These are phyloP conservation scores for Mylabris sibirica DNA, from an alignment of 2,888 invertebrate genomes.

Conservation along the genomic window DNA sequence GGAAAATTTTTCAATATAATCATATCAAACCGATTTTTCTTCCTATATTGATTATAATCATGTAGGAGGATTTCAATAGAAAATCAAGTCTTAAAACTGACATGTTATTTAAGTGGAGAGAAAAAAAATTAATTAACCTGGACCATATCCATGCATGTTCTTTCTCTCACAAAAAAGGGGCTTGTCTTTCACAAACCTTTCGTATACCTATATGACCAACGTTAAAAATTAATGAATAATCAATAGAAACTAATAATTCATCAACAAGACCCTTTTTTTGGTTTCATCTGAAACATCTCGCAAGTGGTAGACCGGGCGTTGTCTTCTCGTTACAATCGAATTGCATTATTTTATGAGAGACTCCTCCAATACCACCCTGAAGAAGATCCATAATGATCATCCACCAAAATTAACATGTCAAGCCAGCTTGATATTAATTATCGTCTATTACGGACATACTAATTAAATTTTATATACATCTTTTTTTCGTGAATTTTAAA, in stretches of 20 bases:
- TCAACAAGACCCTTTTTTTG: neutral
- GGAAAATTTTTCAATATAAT: neutral
- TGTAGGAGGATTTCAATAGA: neutral
- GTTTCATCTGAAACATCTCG: neutral
- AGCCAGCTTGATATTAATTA: neutral
- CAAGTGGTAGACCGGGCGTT: neutral
- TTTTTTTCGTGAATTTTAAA: constrained; percentile 27
- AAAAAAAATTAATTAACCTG: constrained; percentile 3
- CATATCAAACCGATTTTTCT: neutral
- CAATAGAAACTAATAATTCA: neutral
- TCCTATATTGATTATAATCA: neutral
- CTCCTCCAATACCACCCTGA: neutral
- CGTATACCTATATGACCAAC: neutral
- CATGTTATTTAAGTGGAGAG: neutral
- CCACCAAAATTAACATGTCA: constrained; percentile 6
- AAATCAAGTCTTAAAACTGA: neutral
- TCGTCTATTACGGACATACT: neutral
- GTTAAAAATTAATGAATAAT: constrained; percentile 7
- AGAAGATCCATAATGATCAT: neutral
- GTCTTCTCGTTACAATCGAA: neutral
- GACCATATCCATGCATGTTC: neutral
- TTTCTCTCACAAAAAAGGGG: neutral
- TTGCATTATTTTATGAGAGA: neutral
- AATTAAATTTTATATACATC: constrained; percentile 17
- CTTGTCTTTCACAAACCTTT: neutral